Conservation (phyloP, 2,113 vertebrate genomes). For the Eulemur rufifrons region DNA sequence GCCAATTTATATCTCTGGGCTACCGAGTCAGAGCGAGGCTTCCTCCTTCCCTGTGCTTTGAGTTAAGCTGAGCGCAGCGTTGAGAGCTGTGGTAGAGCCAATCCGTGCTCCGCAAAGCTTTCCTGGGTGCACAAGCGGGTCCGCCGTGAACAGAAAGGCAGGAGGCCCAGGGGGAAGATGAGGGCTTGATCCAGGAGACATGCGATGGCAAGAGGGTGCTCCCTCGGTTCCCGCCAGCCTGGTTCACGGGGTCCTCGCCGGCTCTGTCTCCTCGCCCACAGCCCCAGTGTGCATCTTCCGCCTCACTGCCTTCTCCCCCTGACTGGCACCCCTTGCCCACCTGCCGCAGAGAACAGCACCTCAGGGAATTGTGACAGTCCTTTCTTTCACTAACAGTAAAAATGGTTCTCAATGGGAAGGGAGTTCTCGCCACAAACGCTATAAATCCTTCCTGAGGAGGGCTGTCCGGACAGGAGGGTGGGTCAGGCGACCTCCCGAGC, state of each 20-base stretch:
- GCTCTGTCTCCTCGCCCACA: no score
- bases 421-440: background rate
- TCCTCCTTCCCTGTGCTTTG: background rate
- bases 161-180: background rate
- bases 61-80: background rate
- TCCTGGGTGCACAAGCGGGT: background rate
- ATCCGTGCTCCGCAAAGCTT: background rate
- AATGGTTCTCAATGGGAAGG: background rate
- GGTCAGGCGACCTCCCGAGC: background rate
- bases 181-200: fast-evolving
- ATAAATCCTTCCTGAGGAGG: background rate
- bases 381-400: background rate
- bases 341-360: fast-evolving
- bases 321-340: no score
- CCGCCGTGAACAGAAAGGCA: background rate
- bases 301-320: background rate
- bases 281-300: background rate
- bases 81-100: background rate
- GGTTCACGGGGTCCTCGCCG: background rate
- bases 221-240: no score
- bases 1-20: background rate
- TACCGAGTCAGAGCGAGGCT: background rate
- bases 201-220: background rate
- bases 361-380: fast-evolving
- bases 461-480: background rate